Base-by-base conservation (phyloP, 92 coral and sea anemone species). In the Bergia puertoricense region DNA sequence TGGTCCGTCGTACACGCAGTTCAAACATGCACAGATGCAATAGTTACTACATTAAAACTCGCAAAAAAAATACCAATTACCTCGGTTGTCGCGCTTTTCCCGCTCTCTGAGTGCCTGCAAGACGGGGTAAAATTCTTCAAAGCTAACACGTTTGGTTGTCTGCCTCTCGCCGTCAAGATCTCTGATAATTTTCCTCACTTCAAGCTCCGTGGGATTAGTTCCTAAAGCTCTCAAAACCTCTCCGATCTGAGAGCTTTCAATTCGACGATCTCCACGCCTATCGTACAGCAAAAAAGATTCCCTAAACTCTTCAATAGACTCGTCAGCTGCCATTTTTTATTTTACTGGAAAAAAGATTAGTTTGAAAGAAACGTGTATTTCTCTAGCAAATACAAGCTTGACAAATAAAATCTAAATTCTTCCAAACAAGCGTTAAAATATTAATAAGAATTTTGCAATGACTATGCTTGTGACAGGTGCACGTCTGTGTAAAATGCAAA, bases 171-270 rank as follows among this genome's bases (percentile, higher is more conserved):
- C 85, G 86, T 95, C 98, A n/a, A 94, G 91, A 40, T 90, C 88
- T 48, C 92, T 91, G 74, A 90, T 88, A 48, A 97, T 92, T 89
- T 95, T 97, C 23, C 86, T 83, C 54, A 97, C 85, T 91, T 97
- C 98, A 76, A 90, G 85, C 81, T 97, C 98, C 0, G 98, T 97
- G 23, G 99, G 99, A 86, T 97, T 97, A 20, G 96, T 93, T 42
- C 96, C 99, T 51, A 97, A 85, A n/a, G 99, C 99, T 79, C 99
- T 89, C 88, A 97, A 82, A 86, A 97, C 99, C 80, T 97, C 99
- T 22, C 99, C 99, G 43, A 97, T 89, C 75, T 97, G 97, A 57
- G 90, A 91, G 76, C 94, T 90, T 38, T 95, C 96, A 66, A 97
- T 94, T 83, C 78, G 93, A 51, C 90, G 86, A 79, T 97, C 99